These are phyloP conservation scores for Progne subis DNA, from an alignment of 2,113 vertebrate genomes.

Conservation along the genomic window DNA sequence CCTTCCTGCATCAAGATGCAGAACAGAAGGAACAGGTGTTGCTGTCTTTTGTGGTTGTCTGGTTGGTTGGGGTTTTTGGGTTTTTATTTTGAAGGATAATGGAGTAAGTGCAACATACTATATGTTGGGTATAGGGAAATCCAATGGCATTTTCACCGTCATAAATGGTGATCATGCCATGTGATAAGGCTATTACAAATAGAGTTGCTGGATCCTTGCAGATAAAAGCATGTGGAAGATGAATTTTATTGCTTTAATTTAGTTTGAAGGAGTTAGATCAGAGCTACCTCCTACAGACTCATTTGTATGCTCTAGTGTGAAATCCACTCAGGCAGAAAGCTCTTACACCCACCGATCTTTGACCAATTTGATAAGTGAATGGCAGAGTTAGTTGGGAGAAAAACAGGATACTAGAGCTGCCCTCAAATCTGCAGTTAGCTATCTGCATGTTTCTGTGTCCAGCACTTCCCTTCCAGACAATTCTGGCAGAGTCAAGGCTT, in stretches of 20 bases:
- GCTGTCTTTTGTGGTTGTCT: not conserved
- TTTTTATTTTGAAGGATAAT: not conserved
- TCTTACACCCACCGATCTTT: not conserved
- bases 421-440: not conserved
- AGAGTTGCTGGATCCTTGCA: not conserved
- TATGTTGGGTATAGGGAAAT: not conserved
- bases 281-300: not conserved
- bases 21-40: not conserved
- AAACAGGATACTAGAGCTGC: not conserved
- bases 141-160: not conserved
- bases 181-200: not conserved
- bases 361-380: not conserved
- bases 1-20: not conserved
- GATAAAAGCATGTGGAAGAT: not conserved
- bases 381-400: not conserved
- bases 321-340: not conserved
- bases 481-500: not conserved
- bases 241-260: constrained; percentile 20
- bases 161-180: not conserved
- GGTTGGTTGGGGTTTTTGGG: fast-evolving
- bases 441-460: not conserved
- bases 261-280: not conserved
- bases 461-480: not conserved
- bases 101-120: not conserved
- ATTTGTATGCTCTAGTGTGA: not conserved